phyloP scores from a whole-genome alignment of 2,888 invertebrate genomes.

The Nezara viridula region DNA sequence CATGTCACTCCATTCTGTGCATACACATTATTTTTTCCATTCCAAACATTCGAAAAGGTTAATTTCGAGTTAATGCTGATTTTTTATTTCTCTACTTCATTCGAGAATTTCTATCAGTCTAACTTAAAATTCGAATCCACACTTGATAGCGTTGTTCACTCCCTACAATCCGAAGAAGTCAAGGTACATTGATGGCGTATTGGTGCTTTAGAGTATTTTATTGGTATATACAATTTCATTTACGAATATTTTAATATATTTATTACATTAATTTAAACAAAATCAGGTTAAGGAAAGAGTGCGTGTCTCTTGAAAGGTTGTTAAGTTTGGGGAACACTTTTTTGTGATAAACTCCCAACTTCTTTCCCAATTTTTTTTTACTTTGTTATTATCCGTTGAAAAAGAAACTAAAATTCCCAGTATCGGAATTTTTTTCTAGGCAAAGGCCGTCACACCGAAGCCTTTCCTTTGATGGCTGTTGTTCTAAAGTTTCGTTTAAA shows the following conservation, averaged over 20 bases:
- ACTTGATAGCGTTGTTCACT: too few species aligned
- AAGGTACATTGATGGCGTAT: too few species aligned
- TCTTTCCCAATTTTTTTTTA: background rate
- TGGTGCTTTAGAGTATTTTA: too few species aligned
- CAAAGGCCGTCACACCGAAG: constrained; percentile 18
- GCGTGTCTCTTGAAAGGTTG: background rate
- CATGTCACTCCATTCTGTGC: background rate
- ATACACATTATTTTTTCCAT: background rate
- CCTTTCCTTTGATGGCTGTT: constrained; percentile 9
- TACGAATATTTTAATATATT: too few species aligned
- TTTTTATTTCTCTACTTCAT: too few species aligned
- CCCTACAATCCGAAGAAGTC: too few species aligned
- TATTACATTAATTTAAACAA: too few species aligned
- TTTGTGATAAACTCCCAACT: background rate
- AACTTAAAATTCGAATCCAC: too few species aligned
- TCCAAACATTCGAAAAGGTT: background rate
- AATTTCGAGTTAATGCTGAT: background rate
- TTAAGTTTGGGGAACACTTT: background rate
- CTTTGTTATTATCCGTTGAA: background rate
- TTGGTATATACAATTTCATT: too few species aligned
- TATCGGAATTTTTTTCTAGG: background rate
- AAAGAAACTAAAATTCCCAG: background rate
- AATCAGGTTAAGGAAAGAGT: background rate
- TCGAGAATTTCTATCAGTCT: too few species aligned
- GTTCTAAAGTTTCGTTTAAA: background rate